Evolutionary conservation across 2,113 vertebrate species (phyloP).

Genomic region (Silurus meridionalis): DNA sequence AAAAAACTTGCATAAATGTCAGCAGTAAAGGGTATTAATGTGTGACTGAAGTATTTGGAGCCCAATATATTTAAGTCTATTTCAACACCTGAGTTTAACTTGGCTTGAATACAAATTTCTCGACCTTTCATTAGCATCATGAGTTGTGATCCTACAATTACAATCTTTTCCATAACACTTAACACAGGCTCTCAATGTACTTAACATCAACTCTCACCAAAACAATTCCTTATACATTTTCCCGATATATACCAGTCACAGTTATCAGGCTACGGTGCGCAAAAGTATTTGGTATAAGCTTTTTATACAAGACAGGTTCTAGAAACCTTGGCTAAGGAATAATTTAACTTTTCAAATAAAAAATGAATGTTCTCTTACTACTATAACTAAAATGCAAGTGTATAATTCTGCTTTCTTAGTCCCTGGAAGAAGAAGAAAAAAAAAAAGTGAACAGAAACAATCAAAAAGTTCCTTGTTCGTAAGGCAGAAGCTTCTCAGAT

Average conservation of each 20-base stretch:
- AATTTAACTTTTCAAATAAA: constrained; percentile 11
- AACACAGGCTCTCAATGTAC: constrained; percentile 17
- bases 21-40: neutral
- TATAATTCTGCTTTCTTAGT: constrained; percentile 21
- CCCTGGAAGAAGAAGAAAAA: neutral
- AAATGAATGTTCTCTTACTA: neutral
- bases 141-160: neutral
- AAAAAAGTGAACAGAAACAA: constrained; percentile 46
- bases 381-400: constrained; percentile 6
- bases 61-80: neutral
- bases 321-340: constrained; percentile 8
- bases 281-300: constrained; percentile 7
- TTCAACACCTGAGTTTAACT: neutral
- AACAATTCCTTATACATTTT: neutral
- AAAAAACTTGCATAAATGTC: neutral
- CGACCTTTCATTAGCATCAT: neutral
- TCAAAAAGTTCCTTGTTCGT: constrained; percentile 51
- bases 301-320: neutral
- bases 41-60: neutral
- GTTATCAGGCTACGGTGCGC: constrained; percentile 1
- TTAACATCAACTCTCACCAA: constrained; percentile 1
- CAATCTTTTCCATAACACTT: constrained; percentile 8
- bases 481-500: constrained; percentile 31
- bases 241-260: neutral
- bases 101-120: neutral